Evolutionary conservation across 23 tunicate genomes (phyloP), one percentile per base, ranked within the genome.

Genomic region (Trididemnum clinides): DNA sequence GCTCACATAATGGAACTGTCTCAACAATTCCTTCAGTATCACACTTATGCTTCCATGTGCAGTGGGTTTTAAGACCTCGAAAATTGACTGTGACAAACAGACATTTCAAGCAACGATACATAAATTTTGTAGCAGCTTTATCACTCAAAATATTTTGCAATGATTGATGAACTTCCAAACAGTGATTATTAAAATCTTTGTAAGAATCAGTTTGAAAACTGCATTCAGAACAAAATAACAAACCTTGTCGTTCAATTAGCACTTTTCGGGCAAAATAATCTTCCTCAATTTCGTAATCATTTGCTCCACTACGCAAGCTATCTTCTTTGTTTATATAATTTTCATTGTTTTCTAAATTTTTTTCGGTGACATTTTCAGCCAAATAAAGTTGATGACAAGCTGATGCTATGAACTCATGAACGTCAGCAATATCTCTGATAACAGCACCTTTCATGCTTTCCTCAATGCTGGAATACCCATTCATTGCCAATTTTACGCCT

Each of bases 221-320:
- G 62, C 87, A 83, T 30, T 83, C 87, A 1, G 78, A 36, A 71
- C 87, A 83, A 29, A 33, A 51, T 39, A 15, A 83, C 30, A 64
- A 26, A 0, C 34, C 62, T 30, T 64, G 38, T 26, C 62, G 35
- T 64, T 82, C 38, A 1, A 82, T 58, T 33, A 82, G 6, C 27
- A 82, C n/a, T n/a, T n/a, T n/a, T n/a, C 50, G 36, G 18, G 33
- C n/a, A n/a, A n/a, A n/a, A n/a, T n/a, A n/a, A n/a, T n/a, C n/a
- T n/a, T n/a, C n/a, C n/a, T n/a, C n/a, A n/a, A n/a, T n/a, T n/a
- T n/a, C n/a, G n/a, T n/a, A n/a, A n/a, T n/a, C n/a, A n/a, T n/a
- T n/a, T n/a, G n/a, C n/a, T n/a, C n/a, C n/a, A n/a, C n/a, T n/a
- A n/a, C n/a, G n/a, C n/a, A n/a, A n/a, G n/a, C n/a, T n/a, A n/a